A percentile compares a stretch with the other conserved stretches of the same genome.
Conservation (phyloP, 2,113 vertebrate species). For the Engraulis encrasicolus region DNA sequence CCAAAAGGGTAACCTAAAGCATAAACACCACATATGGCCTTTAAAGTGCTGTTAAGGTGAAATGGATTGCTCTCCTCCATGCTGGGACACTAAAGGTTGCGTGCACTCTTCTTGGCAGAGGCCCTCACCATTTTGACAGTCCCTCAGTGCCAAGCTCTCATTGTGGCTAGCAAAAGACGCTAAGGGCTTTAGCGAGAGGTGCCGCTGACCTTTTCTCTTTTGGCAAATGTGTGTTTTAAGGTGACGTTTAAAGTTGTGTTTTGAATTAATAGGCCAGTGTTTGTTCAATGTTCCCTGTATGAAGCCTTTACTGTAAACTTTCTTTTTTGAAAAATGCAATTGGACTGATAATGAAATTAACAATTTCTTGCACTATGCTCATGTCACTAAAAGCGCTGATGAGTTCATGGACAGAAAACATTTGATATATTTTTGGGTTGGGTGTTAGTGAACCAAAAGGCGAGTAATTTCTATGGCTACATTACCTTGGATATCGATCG, state of each 20-base stretch:
- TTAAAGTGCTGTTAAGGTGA: conserved; percentile 74
- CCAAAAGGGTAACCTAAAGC: conserved; percentile 71
- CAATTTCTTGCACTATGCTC: conserved; percentile 25
- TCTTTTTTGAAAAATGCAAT: conserved; percentile 47
- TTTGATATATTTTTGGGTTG: background rate
- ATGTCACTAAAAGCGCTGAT: background rate
- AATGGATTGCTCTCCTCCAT: conserved; percentile 58
- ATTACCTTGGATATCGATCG: background rate
- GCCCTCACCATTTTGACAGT: conserved; percentile 68
- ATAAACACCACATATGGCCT: conserved; percentile 72
- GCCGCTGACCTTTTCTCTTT: conserved; percentile 72
- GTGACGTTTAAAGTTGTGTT: conserved; percentile 48
- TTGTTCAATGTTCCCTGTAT: conserved; percentile 39
- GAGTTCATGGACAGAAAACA: background rate
- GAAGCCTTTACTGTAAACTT: conserved; percentile 42
- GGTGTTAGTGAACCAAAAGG: background rate
- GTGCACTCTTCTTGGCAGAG: conserved; percentile 62
- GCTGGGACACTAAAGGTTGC: conserved; percentile 74
- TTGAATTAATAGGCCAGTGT: conserved; percentile 53
- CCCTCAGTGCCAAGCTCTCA: conserved; percentile 62
- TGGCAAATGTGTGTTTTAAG: conserved; percentile 46
- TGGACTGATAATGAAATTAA: conserved; percentile 64
- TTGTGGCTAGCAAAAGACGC: conserved; percentile 57
- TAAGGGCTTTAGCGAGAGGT: conserved; percentile 60
- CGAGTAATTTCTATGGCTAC: background rate